phyloP scores from a whole-genome alignment of 1,140 invertebrate genomes.

The Thaumetopoea pityocampa region DNA sequence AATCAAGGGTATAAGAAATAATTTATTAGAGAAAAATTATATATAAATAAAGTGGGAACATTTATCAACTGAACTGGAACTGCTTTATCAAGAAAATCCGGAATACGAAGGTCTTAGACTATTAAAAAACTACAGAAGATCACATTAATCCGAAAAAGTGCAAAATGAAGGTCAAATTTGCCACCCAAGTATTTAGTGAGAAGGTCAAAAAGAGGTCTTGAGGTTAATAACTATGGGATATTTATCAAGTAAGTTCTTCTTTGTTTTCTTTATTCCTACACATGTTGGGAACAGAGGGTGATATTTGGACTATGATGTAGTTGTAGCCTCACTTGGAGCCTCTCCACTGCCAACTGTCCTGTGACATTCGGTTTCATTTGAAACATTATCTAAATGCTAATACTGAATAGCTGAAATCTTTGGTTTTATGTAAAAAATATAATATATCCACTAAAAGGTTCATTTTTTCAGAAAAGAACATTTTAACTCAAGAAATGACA shows the following conservation, averaged over 20 bases:
- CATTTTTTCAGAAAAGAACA: not conserved
- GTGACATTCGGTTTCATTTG: no score
- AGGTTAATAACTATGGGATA: constrained; percentile 17
- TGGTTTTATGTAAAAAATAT: no score
- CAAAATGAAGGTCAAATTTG: constrained; percentile 21
- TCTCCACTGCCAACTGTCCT: no score
- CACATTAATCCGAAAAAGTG: constrained; percentile 9
- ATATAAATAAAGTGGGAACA: constrained; percentile 19
- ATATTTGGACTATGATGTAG: no score
- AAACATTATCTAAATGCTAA: no score
- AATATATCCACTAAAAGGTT: not conserved
- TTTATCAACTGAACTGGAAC: no score
- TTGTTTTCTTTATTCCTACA: no score
- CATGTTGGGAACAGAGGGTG: no score
- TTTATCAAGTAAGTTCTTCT: constrained; percentile 21
- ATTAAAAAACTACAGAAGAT: constrained; percentile 12
- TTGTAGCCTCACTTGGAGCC: no score
- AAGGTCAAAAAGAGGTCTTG: no score
- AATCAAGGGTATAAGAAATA: constrained; percentile 4
- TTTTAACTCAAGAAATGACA: not conserved
- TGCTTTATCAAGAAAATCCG: constrained; percentile 13
- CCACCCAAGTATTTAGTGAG: constrained; percentile 16
- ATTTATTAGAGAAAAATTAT: constrained; percentile 2
- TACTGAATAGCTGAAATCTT: no score
- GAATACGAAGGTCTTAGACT: constrained; percentile 13